Base-by-base conservation (phyloP, 2,113 vertebrate genomes). In the Elanus axillaris region DNA sequence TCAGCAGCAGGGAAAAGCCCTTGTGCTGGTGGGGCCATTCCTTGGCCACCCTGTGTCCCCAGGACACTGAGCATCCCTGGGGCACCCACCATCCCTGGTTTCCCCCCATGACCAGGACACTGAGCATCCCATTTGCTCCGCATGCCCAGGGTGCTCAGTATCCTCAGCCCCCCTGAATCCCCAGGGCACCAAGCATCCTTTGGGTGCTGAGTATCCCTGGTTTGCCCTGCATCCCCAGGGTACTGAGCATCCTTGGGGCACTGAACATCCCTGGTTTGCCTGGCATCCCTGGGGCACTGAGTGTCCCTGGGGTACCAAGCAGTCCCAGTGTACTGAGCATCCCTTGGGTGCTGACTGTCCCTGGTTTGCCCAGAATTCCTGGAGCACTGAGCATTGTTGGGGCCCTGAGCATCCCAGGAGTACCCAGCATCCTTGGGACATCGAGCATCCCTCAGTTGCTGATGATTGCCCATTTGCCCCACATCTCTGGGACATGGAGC, bases 21-120 rank as follows among this genome's bases (percentile, higher is more conserved):
- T 8, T 16, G 31, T 2, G 13, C 1, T 12, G 47, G n/a, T 6
- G 36, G 34, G 4, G 52, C 42, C 5, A 4, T 4, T 3, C 7
- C 50, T 13, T 1, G 10, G 38, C 16, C 40, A 27, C 34, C 22
- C 20, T 1, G 8, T 14, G 21, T 16, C 34, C 59, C 36, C 3
- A 3, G 31, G 60, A 38, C 48, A 52, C 14, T 31, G 21, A 9
- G 56, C 18, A 21, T 20, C n/a, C 34, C 45, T 3, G 6, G 38
- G 29, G 15, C 32, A 38, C 45, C 7, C 5, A 6, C 10, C 15
- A 26, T 4, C 36, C 48, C 67, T 27, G 6, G 52, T 53, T n/a
- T n/a, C 21, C 58, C 34, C 1, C 20, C 56, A 25, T 23, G n/a
- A n/a, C 62, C 34, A n/a, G 32, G 52, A 25, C 21, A 56, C 52